A percentile compares a stretch with the other conserved stretches of the same genome.
These are phyloP conservation scores for Dysmachus trigonus DNA, from an alignment of 2,888 invertebrate species.

Conservation along the genomic window DNA sequence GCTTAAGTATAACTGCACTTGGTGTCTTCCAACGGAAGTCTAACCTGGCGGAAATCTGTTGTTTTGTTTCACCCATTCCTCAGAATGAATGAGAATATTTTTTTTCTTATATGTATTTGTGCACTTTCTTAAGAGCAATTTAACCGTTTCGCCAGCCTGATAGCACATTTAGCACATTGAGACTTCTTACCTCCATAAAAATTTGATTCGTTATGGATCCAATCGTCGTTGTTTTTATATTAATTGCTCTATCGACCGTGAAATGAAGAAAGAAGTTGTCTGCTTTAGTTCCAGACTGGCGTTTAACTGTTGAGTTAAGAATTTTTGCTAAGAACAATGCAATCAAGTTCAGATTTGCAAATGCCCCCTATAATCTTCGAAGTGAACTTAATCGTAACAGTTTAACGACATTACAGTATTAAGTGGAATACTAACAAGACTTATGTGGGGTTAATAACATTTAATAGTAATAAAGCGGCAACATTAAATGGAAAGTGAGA, in stretches of 20 bases:
- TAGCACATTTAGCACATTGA: background rate
- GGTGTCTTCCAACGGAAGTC: conserved; percentile 17
- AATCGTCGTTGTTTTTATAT: conserved; percentile 5
- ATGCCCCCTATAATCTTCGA: background rate
- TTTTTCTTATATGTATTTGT: background rate
- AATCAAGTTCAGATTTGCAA: background rate
- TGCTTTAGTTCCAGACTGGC: background rate
- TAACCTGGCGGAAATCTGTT: conserved; percentile 3
- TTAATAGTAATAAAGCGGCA: too few relatives aligned
- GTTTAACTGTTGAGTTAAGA: background rate
- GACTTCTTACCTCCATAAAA: background rate
- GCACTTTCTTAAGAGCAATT: background rate
- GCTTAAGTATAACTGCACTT: background rate
- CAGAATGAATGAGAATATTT: conserved; percentile 2
- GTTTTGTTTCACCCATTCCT: background rate
- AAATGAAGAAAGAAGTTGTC: conserved; percentile 1
- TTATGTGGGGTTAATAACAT: too few relatives aligned
- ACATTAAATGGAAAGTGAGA: too few relatives aligned
- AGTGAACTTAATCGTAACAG: background rate
- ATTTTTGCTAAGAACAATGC: background rate
- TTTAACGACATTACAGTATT: too few relatives aligned
- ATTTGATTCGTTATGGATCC: background rate
- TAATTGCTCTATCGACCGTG: conserved; percentile 3
- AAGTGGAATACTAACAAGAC: too few relatives aligned
- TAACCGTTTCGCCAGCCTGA: background rate